Base-by-base conservation (phyloP, 2,113 vertebrate species). In the Hypanus sabinus region DNA sequence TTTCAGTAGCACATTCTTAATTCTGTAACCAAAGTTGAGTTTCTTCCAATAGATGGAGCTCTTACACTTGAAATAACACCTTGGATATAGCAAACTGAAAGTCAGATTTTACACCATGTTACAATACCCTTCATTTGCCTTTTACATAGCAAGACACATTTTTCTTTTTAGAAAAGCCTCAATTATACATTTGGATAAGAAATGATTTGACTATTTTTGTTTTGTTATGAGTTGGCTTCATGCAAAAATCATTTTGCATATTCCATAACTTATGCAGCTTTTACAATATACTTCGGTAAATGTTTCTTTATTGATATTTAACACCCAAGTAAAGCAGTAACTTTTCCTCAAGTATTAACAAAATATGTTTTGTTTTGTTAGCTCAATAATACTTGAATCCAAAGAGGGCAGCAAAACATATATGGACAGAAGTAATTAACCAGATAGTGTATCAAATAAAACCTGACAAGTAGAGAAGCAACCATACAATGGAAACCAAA, bases 21-120 rank as follows among this genome's bases (percentile, higher is more conserved):
- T 27, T 92, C 14, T 71, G 22, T 70, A 24, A 24, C 62, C 33
- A 71, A 92, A 92, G 20, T 60, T 71, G 83, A 38, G 30, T 65
- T 24, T 18, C 70, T 75, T 70, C 68, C 91, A 12, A 93, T 93
- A 93, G 91, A 93, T 93, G 91, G 91, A 93, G 91, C 91, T 93
- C 36, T 93, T 90, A 65, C 60, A 90, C 60, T 18, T 20, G n/a
- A 6, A 33, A 87, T 85, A 27, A 87, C 11, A 62, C 27, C 57
- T 88, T 88, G 38, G 5, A 60, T 88, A 90, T 9, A 65, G 60
- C 16, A 65, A 65, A 27, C 18, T 33, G 18, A 65, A 24, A 73
- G 71, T 22, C 18, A 73, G 18, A 2, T 20, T 73, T 73, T 73
- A 20, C 5, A 24, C 5, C 16, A 5, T 22, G 71, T 73, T 24